Percentiles rank a stretch among this genome's conserved stretches.
These are phyloP conservation scores for Calonectris borealis DNA, from an alignment of 2,113 vertebrate species.

Conservation along the genomic window DNA sequence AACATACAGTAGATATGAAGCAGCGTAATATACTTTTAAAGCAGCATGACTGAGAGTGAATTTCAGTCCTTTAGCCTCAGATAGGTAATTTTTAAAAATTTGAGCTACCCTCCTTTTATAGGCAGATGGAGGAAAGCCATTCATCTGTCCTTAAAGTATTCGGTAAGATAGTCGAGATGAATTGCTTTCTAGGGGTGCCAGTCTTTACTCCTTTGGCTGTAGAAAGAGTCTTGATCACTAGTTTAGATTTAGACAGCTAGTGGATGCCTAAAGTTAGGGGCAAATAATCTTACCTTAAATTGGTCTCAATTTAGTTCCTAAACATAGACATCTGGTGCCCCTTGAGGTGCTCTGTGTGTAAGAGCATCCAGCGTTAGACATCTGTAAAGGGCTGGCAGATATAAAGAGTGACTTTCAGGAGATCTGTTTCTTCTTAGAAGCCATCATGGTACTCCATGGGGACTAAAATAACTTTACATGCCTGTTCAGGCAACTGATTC, in stretches of 20 bases:
- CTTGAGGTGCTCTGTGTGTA: not conserved
- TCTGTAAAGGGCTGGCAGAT: not conserved
- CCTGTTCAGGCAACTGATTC: not conserved
- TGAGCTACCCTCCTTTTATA: not conserved
- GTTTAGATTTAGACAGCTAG: not conserved
- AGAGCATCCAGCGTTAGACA: not conserved
- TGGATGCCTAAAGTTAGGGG: not conserved
- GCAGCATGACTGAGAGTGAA: not conserved
- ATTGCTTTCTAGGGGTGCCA: not conserved
- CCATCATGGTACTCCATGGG: not conserved
- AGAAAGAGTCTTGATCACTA: not conserved
- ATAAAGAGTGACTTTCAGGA: not conserved
- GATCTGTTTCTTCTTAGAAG: not conserved
- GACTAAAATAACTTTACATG: not conserved
- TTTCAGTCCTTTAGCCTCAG: not conserved
- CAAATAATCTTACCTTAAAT: not conserved
- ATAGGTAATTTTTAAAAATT: not conserved
- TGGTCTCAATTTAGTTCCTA: not conserved
- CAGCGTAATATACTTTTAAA: constrained; percentile 1
- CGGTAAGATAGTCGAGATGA: not conserved
- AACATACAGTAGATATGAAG: not conserved
- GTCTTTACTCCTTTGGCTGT: not conserved
- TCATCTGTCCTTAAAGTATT: not conserved
- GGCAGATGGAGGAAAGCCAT: not conserved
- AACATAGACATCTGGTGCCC: not conserved